Evolutionary conservation across 2,888 invertebrate species (phyloP), one percentile per base, ranked within the genome.

Genomic region (Ormia ochracea): DNA sequence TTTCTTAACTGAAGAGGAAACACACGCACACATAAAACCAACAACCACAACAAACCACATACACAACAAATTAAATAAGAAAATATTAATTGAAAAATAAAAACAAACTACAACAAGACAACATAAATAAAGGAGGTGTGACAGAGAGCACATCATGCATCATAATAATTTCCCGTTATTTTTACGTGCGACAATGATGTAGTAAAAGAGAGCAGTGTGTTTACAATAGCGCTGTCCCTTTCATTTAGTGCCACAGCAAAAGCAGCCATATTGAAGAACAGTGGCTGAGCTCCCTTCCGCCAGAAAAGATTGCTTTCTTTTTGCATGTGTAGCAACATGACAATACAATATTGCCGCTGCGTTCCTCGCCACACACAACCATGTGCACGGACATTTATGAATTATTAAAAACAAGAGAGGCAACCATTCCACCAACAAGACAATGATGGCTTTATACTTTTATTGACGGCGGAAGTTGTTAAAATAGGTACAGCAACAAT

Each of bases 1-100:
- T 12, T 33, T 12, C 38, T 17, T 19, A 19, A 45, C 14, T 36
- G 9, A 43, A 19, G 2, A 6, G 33, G n/a, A 19, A 48, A 52
- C n/a, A 9, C 9, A 21, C 17, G 12, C 36, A 36, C n/a, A n/a
- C n/a, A 66, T 23, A 65, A 65, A 45, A 43, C 41, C n/a, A 61
- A 52, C 36, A 59, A 69, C 61, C 17, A 68, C 33, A 58, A 66
- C 59, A 69, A n/a, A n/a, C n/a, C n/a, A n/a, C n/a, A 69, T 63
- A 74, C 63, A 75, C 79, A 75, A 75, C 75, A 80, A 80, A 75
- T 75, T 80, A 66, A 66, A 72, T 80, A 79, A 66, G 61, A 54
- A 80, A 41, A 61, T 33, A 58, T 65, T 76, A 80, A 80, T 72
- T 80, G 72, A 56, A 80, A 80, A 80, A 72, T 52, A n/a, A 56